Evolutionary conservation across 2,797 vertebrate genomes (phyloP).

Genomic region (Gymnothorax reevesii): DNA sequence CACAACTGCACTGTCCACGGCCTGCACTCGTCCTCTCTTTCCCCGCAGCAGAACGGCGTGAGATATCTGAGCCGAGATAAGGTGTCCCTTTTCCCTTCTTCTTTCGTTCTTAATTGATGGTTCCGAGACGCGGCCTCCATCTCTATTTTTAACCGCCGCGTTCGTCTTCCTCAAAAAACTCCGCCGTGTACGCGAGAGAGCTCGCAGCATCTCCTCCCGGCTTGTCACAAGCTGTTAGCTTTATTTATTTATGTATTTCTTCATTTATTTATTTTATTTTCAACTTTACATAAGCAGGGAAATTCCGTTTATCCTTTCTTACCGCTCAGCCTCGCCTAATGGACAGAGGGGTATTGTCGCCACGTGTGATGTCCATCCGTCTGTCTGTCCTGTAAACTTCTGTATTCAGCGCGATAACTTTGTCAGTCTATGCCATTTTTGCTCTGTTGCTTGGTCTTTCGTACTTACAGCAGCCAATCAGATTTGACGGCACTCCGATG

Average conservation of each 20-base stretch:
- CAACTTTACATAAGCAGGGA: too few relatives aligned
- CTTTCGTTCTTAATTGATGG: constrained; percentile 40
- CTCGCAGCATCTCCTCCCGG: constrained; percentile 43
- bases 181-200: not conserved
- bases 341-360: too few relatives aligned
- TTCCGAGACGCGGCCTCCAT: constrained; percentile 41
- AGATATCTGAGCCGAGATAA: constrained; percentile 35
- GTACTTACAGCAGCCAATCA: too few relatives aligned
- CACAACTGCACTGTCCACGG: not conserved
- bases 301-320: too few relatives aligned
- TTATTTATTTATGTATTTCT: not conserved
- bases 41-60: constrained; percentile 27
- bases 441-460: too few relatives aligned
- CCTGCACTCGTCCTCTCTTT: not conserved
- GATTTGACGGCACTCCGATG: too few relatives aligned
- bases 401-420: too few relatives aligned
- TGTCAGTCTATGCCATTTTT: too few relatives aligned
- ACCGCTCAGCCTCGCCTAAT: too few relatives aligned
- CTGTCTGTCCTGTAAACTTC: too few relatives aligned
- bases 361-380: too few relatives aligned
- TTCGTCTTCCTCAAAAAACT: constrained; percentile 17
- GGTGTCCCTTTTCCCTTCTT: constrained; percentile 22
- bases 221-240: constrained; percentile 50
- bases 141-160: constrained; percentile 38
- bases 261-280: too few relatives aligned